Percentiles rank a stretch among this genome's conserved stretches.
These are phyloP conservation scores for Bucorvus abyssinicus DNA, from an alignment of 2,797 vertebrate species.

Conservation along the genomic window DNA sequence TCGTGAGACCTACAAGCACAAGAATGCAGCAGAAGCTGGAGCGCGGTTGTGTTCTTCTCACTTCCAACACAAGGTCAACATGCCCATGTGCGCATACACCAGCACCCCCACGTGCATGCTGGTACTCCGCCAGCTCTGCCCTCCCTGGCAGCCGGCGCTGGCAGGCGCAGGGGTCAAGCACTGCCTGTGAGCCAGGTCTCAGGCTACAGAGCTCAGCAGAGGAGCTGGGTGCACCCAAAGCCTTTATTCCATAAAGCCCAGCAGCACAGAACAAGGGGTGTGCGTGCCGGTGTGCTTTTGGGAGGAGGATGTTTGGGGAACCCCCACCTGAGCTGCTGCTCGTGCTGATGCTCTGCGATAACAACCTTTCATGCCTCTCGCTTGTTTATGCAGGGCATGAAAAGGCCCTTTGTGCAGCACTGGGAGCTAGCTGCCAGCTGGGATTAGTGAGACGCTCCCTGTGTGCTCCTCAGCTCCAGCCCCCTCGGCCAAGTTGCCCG, in stretches of 20 bases:
- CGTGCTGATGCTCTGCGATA: slow-evolving; percentile 45
- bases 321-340: slow-evolving; percentile 9
- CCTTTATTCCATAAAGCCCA: background rate
- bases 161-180: background rate
- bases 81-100: accelerated
- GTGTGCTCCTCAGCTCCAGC: background rate
- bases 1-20: background rate
- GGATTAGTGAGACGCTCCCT: background rate
- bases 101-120: accelerated
- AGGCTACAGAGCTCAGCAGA: background rate
- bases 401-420: slow-evolving; percentile 58
- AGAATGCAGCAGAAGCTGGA: background rate
- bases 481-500: background rate
- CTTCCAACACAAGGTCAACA: background rate
- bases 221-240: background rate
- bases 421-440: slow-evolving; percentile 30
- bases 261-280: background rate
- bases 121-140: background rate
- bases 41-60: background rate
- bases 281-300: background rate
- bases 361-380: slow-evolving; percentile 33
- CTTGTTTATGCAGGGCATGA: slow-evolving; percentile 62
- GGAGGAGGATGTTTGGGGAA: slow-evolving; percentile 25
- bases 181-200: background rate
- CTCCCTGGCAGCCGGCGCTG: background rate